Conservation (phyloP, 2,888 invertebrate species). For the Erpobdella octoculata region DNA sequence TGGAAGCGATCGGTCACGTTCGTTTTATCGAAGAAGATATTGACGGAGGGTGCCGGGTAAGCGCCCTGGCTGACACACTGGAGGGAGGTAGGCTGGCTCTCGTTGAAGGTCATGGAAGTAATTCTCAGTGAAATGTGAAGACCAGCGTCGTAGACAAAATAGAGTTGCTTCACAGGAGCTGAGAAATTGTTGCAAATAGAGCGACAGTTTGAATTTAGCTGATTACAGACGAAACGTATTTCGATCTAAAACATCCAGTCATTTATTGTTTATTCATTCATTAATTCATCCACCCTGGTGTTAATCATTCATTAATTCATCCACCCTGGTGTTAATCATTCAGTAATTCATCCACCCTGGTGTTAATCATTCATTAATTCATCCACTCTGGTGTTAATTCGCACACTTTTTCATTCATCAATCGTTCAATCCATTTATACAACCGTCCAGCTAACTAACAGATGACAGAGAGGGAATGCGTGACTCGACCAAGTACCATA, state of each 20-base stretch:
- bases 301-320: not conserved
- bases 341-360: not conserved
- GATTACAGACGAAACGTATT: too few species aligned
- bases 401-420: too few species aligned
- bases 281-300: too few species aligned
- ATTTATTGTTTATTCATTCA: too few species aligned
- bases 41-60: conserved; percentile 25
- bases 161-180: not conserved
- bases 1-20: conserved; percentile 27
- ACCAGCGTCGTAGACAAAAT: not conserved
- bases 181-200: too few species aligned
- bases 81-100: conserved; percentile 5
- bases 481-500: conserved; percentile 14
- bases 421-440: too few species aligned
- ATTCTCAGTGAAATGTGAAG: not conserved
- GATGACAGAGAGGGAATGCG: conserved; percentile 19
- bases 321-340: not conserved
- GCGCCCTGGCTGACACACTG: conserved; percentile 28
- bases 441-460: conserved; percentile 23
- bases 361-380: not conserved
- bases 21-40: conserved; percentile 19
- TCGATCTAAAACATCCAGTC: too few species aligned
- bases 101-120: conserved; percentile 6
- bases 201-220: too few species aligned
- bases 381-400: too few species aligned